These are phyloP conservation scores for Daboia siamensis DNA, from an alignment of 2,113 vertebrate genomes.

Conservation along the genomic window DNA sequence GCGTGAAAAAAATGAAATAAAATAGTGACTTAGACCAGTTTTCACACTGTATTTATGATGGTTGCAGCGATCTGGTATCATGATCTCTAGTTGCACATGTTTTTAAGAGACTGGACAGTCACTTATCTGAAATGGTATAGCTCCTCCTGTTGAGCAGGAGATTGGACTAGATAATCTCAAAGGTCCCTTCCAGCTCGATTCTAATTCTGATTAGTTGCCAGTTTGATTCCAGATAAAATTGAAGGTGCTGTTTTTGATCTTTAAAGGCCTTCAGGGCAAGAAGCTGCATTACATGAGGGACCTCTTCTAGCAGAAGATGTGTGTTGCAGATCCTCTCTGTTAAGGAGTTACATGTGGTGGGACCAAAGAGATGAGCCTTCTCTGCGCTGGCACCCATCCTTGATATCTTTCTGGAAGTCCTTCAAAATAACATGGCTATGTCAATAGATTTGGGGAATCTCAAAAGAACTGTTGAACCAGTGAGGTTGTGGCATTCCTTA, in stretches of 20 bases:
- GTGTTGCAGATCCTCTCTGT: neutral
- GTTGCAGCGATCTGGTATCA: too few species aligned
- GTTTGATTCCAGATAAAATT: neutral
- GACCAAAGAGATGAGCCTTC: neutral
- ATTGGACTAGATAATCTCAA: too few species aligned
- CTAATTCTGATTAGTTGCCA: neutral
- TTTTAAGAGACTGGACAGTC: too few species aligned
- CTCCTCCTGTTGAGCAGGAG: too few species aligned
- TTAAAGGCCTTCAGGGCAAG: neutral
- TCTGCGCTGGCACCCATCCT: neutral
- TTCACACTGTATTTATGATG: neutral
- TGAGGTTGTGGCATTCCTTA: neutral
- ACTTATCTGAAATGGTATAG: too few species aligned
- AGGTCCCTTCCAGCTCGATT: too few species aligned
- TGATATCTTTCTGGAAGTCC: neutral
- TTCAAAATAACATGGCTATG: neutral
- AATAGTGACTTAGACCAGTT: neutral
- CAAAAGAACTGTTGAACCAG: neutral
- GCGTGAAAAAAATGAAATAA: neutral
- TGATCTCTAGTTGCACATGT: too few species aligned
- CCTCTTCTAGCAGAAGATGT: neutral
- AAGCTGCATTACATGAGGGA: neutral
- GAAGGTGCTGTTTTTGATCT: neutral
- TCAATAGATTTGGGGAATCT: neutral
- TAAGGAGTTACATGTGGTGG: neutral